Evolutionary conservation across 35 echinoderm and acorn worm genomes (phyloP).

Genomic region (Apostichopus californicus): DNA sequence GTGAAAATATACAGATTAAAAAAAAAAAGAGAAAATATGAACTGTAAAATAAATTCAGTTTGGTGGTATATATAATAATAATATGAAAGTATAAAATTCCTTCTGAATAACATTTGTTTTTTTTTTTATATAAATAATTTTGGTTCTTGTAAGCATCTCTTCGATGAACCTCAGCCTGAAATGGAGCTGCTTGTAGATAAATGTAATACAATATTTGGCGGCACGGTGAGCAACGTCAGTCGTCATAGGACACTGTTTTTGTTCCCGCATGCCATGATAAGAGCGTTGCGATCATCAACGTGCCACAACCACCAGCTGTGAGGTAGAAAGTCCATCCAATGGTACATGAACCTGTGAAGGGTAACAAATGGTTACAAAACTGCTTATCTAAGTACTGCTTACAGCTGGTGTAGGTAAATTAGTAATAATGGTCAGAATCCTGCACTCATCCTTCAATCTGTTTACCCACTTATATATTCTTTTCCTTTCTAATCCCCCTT

Average conservation of each 20-base stretch:
- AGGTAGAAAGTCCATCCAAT: slow-evolving; percentile 52
- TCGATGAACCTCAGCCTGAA: not conserved
- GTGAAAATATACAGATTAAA: not conserved
- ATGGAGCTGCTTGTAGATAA: not conserved
- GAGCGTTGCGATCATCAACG: slow-evolving; percentile 33
- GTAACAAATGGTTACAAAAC: not conserved
- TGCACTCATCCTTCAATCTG: too few species aligned
- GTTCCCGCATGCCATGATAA: slow-evolving; percentile 66
- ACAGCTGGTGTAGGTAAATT: too few species aligned
- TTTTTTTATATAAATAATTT: not conserved
- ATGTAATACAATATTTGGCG: not conserved
- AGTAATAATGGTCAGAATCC: too few species aligned
- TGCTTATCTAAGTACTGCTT: too few species aligned
- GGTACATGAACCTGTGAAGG: slow-evolving; percentile 53
- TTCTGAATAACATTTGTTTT: not conserved
- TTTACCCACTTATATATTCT: too few species aligned
- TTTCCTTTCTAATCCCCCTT: too few species aligned
- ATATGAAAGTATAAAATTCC: not conserved
- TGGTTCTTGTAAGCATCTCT: not conserved
- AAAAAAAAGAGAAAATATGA: too few species aligned
- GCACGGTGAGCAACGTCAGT: slow-evolving; percentile 16
- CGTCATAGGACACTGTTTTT: slow-evolving; percentile 36
- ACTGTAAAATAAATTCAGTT: not conserved
- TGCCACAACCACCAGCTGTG: slow-evolving; percentile 53
- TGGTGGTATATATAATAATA: not conserved